Percentiles rank a stretch among this genome's conserved stretches.
These are phyloP conservation scores for Drosophila quasianomalipes DNA, from an alignment of 2,888 invertebrate genomes.

Conservation along the genomic window DNA sequence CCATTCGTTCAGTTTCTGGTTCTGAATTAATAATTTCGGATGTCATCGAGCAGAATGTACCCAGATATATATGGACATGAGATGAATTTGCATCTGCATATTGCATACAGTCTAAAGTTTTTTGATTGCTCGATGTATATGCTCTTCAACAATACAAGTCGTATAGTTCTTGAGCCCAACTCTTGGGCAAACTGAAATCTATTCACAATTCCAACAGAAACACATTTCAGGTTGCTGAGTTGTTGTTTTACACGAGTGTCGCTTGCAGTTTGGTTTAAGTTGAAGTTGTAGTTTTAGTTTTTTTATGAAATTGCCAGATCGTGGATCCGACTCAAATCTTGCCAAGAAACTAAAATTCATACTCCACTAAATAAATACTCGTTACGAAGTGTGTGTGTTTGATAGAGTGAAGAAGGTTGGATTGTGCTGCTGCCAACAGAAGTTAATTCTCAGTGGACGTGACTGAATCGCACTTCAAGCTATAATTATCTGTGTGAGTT, in stretches of 20 bases:
- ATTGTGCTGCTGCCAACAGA: slow-evolving; percentile 1
- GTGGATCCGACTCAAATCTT: background rate
- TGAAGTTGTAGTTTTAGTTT: background rate
- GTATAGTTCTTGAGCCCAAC: background rate
- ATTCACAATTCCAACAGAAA: background rate
- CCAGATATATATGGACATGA: background rate
- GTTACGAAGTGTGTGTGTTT: background rate
- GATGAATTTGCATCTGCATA: background rate
- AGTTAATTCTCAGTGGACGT: background rate
- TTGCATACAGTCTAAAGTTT: background rate
- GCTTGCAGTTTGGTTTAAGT: background rate
- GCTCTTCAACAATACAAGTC: background rate
- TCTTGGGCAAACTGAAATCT: background rate
- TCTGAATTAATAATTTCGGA: background rate
- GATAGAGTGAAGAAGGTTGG: background rate
- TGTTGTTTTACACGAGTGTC: background rate
- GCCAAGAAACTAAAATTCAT: background rate
- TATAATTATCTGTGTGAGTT: background rate
- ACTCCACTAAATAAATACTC: background rate
- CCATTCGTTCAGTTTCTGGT: background rate
- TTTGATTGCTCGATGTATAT: background rate
- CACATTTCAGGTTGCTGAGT: background rate
- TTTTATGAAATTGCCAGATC: background rate
- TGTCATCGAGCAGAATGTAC: background rate
- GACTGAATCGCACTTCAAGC: background rate